Percentiles rank a stretch among this genome's conserved stretches.
Evolutionary conservation across 2,113 vertebrate species (phyloP).

Genomic region (Plestiodon gilberti): DNA sequence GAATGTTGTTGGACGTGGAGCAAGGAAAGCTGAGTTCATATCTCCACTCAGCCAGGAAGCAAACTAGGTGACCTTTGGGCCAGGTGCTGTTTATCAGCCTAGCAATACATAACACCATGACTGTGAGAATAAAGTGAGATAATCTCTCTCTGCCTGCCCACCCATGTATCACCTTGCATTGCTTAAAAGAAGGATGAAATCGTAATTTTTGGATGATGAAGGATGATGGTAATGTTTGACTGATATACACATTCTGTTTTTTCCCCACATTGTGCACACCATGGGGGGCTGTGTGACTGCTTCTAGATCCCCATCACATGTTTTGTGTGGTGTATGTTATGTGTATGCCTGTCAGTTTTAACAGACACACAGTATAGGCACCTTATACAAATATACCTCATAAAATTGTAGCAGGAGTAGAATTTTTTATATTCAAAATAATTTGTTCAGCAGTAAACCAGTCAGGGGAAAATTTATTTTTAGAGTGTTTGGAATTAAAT

Average conservation of each 20-base stretch:
- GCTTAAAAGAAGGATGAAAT: no score
- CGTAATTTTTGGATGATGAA: background rate
- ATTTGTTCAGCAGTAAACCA: rapidly evolving
- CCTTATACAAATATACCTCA: background rate
- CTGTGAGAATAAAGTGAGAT: background rate
- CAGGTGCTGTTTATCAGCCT: background rate
- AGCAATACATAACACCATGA: background rate
- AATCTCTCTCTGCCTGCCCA: no score
- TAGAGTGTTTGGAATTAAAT: background rate
- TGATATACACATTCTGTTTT: background rate
- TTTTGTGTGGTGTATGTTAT: background rate
- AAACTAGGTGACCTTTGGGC: background rate
- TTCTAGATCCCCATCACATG: background rate
- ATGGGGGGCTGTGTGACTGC: background rate
- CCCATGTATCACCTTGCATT: no score
- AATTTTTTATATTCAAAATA: background rate
- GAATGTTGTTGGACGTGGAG: no score
- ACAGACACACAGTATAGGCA: background rate
- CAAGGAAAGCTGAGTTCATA: no score
- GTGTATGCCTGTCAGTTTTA: background rate
- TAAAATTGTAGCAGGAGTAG: background rate
- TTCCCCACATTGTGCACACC: no score
- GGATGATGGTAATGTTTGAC: background rate
- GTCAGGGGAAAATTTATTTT: background rate
- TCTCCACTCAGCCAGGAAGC: no score